phyloP scores from a whole-genome alignment of 2,113 vertebrate genomes.

The Etheostoma spectabile region DNA sequence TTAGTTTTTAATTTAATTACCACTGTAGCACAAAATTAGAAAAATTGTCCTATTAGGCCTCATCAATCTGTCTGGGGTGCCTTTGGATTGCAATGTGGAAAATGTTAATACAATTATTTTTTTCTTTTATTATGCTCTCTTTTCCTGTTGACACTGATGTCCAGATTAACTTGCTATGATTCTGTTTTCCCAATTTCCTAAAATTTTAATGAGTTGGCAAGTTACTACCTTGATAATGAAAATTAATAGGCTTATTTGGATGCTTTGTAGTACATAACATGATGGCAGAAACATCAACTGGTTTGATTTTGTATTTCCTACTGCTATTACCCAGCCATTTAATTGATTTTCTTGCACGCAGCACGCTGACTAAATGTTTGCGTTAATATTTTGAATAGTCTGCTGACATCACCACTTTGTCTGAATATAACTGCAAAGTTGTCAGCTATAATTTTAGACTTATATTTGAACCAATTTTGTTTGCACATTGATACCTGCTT shows the following conservation, averaged over 20 bases:
- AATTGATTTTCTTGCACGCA: constrained; percentile 21
- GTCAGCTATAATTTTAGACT: background rate
- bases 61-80: constrained; percentile 14
- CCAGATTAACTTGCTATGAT: background rate
- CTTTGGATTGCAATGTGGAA: constrained; percentile 8
- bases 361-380: background rate
- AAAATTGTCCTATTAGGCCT: constrained; percentile 2
- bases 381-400: background rate
- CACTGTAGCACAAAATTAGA: background rate
- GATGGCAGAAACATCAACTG: background rate
- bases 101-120: constrained; percentile 19
- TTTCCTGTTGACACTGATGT: background rate
- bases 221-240: background rate
- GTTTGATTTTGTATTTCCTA: background rate
- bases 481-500: background rate
- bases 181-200: constrained; percentile 6
- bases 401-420: background rate
- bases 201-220: background rate
- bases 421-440: background rate
- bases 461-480: background rate
- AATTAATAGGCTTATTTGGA: constrained; percentile 22
- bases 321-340: background rate
- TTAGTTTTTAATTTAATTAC: background rate
- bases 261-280: background rate
- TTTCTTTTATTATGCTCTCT: background rate